phyloP scores from a whole-genome alignment of 64 coral and sea anemone species.

The Dendrophyllia cribrosa region DNA sequence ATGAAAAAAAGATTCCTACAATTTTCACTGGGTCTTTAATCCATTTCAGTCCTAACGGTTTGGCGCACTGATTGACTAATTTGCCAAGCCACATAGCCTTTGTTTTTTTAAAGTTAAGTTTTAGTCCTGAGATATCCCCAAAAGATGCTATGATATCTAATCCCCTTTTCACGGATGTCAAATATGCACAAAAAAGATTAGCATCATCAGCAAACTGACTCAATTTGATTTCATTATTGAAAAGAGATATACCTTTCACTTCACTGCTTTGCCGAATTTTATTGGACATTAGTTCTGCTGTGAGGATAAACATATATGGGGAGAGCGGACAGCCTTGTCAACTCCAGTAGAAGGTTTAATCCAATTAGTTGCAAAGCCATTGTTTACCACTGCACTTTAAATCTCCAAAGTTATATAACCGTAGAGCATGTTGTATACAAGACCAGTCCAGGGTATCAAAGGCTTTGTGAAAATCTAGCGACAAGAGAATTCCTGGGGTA shows the following conservation, averaged over 20 bases:
- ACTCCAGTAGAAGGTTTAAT: constrained; percentile 10
- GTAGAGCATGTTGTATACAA: background rate
- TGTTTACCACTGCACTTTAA: constrained; percentile 1
- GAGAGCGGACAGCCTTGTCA: constrained; percentile 29
- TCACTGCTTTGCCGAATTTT: background rate
- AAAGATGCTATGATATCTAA: background rate
- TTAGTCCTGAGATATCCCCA: background rate
- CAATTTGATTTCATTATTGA: background rate
- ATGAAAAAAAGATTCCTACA: background rate
- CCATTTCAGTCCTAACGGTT: constrained; percentile 25
- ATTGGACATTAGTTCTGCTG: background rate
- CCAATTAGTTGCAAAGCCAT: background rate
- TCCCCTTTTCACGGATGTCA: background rate
- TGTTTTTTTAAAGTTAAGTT: background rate
- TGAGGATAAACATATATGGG: background rate
- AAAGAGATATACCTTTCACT: background rate
- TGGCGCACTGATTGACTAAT: no score
- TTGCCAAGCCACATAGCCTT: constrained; percentile 5
- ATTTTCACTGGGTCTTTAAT: background rate
- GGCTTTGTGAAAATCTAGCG: constrained; percentile 7
- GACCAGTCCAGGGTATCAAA: constrained; percentile 30
- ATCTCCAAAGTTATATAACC: background rate
- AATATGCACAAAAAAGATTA: background rate
- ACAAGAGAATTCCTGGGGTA: background rate
- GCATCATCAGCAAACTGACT: background rate